Evolutionary conservation across 2,113 vertebrate genomes (phyloP).

Genomic region (Catharus fuscescens): DNA sequence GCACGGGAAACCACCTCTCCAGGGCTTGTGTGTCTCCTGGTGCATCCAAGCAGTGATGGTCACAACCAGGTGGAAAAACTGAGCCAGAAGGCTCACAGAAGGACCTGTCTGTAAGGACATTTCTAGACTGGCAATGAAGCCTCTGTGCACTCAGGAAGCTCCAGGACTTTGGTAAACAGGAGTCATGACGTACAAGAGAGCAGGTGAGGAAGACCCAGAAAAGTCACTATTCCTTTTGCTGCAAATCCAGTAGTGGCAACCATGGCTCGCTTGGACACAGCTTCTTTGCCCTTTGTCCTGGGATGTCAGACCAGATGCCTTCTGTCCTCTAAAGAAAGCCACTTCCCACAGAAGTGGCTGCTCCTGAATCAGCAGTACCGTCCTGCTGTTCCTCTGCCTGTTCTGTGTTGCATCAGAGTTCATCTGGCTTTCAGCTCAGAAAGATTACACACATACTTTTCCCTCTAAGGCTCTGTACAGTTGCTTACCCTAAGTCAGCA

Average conservation of each 20-base stretch:
- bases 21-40: not conserved
- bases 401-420: not conserved
- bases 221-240: not conserved
- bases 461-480: not conserved
- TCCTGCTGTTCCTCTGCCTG: not conserved
- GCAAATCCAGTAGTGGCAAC: not conserved
- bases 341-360: not conserved
- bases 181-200: not conserved
- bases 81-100: not conserved
- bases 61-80: not conserved
- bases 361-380: rapidly evolving
- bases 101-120: not conserved
- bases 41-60: not conserved
- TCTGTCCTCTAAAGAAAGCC: too few relatives aligned
- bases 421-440: not conserved
- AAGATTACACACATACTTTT: not conserved
- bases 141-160: not conserved
- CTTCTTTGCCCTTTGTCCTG: not conserved
- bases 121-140: not conserved
- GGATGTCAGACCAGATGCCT: not conserved
- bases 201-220: not conserved
- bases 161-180: rapidly evolving
- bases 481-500: not conserved
- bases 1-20: rapidly evolving
- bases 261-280: rapidly evolving